Evolutionary conservation across 2,113 vertebrate genomes (phyloP).

Genomic region (Rhinichthys klamathensis): DNA sequence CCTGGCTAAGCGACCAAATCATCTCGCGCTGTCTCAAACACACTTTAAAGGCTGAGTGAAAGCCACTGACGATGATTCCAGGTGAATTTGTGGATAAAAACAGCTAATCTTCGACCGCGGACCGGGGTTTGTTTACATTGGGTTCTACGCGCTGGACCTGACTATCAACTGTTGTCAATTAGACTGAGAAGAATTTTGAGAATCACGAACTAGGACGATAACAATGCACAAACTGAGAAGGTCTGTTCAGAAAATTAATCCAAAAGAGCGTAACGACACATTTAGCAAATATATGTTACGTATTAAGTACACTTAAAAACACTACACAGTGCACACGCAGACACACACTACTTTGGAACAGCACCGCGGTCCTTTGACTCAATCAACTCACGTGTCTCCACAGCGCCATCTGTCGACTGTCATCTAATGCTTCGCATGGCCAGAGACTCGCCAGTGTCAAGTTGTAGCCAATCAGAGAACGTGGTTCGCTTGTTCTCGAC

Average conservation of each 20-base stretch:
- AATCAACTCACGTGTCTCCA: constrained; percentile 7
- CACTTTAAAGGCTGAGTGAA: not conserved
- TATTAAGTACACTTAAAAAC: constrained; percentile 31
- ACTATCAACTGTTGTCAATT: constrained; percentile 21
- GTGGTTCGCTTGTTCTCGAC: not conserved
- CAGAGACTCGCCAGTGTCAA: not conserved
- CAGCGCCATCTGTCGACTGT: constrained; percentile 25
- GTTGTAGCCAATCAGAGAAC: constrained; percentile 6
- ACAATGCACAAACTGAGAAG: not conserved
- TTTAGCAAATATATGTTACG: not conserved
- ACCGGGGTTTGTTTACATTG: constrained; percentile 32
- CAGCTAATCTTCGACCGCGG: not conserved
- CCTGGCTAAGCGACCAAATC: constrained; percentile 65
- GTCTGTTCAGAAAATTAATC: not conserved
- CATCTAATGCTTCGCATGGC: not conserved
- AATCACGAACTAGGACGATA: not conserved
- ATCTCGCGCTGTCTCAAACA: constrained; percentile 8
- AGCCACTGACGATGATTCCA: not conserved
- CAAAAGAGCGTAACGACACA: not conserved
- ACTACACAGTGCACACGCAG: constrained; percentile 1
- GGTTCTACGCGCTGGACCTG: not conserved
- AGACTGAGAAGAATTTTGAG: not conserved
- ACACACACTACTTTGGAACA: constrained; percentile 29
- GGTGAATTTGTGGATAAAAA: not conserved
- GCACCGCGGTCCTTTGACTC: constrained; percentile 4